Conservation (phyloP, 2,888 invertebrate species). For the Chrysotoxum bicinctum region DNA sequence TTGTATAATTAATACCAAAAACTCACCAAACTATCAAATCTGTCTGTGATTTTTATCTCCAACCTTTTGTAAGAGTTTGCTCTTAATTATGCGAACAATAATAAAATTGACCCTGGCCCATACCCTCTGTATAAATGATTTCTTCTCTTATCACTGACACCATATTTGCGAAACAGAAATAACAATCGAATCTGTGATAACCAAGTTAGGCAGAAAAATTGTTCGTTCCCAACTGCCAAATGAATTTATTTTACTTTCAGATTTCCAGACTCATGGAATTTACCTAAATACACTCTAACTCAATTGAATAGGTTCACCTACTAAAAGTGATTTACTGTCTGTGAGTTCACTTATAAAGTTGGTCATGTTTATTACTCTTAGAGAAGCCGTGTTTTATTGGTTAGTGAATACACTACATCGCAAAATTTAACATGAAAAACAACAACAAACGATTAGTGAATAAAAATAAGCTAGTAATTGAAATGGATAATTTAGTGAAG, state of each 20-base stretch:
- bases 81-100: background rate
- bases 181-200: conserved; percentile 6
- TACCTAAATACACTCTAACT: background rate
- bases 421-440: too few species aligned
- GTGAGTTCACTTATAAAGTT: too few species aligned
- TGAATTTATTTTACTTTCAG: background rate
- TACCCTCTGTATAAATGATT: background rate
- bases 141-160: conserved; percentile 1
- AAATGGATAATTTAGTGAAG: too few species aligned
- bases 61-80: background rate
- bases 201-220: background rate
- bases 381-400: too few species aligned
- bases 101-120: background rate
- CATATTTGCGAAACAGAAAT: background rate
- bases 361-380: too few species aligned
- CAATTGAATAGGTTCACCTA: background rate
- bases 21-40: background rate
- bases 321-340: background rate
- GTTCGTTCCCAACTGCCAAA: background rate
- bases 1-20: too few species aligned
- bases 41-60: background rate
- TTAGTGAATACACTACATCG: too few species aligned
- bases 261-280: background rate
- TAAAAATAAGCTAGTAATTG: too few species aligned
- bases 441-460: too few species aligned